Evolutionary conservation across 2,888 invertebrate genomes (phyloP), one percentile per base, ranked within the genome.

Genomic region (Seira sanloemensis): DNA sequence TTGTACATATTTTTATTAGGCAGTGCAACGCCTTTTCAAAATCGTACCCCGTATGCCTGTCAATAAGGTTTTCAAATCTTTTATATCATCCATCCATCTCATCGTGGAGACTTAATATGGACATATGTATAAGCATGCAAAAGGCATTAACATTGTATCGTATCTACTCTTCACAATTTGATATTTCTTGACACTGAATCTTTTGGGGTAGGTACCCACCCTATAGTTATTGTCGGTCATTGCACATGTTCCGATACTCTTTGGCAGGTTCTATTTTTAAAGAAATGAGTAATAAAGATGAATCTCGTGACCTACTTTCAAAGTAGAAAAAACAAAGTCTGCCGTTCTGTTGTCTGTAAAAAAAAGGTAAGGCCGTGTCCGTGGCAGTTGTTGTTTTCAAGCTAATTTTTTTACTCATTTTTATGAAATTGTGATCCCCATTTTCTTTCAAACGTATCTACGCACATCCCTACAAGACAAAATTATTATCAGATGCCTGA

Each of bases 291-390:
- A 62, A 74, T 74, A 74, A 74, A 62, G 65, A 74, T 18, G 21
- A 74, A 79, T 79, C 79, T 67, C 73, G 72, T 79, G 79, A 79
- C 79, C 79, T 79, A 79, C 73, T 79, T 79, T 67, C 73, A 9
- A 5, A 16, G 2, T 67, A 12, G 4, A 19, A 25, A 37, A 21
- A 12, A 19, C 12, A 66, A 78, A 72, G 71, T 71, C 27, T 7
- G 26, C 18, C 46, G 62, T 50, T n/a, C n/a, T n/a, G n/a, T n/a
- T n/a, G n/a, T n/a, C n/a, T n/a, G n/a, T n/a, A n/a, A n/a, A 50
- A 71, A 78, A 78, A 67, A 66, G 72, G 78, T 65, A n/a, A n/a
- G n/a, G n/a, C n/a, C n/a, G n/a, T n/a, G n/a, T n/a, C n/a, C n/a
- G n/a, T n/a, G n/a, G 46, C 27, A 25, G 26, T 65, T 79, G 79